Base-by-base conservation (phyloP, 1,140 invertebrate genomes). In the Epicauta chinensis region DNA sequence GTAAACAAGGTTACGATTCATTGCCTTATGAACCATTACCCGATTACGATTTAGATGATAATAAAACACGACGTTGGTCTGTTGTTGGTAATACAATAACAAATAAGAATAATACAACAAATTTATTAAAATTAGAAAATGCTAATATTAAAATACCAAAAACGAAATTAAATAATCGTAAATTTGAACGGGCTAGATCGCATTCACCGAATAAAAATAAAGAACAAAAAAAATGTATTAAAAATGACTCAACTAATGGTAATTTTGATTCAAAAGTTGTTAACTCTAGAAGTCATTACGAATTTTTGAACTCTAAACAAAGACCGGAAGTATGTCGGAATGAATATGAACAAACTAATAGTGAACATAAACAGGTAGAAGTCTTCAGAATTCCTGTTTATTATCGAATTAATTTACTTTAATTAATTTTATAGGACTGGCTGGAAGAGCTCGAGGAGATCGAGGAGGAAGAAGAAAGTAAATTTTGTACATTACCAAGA, bases 401-500 rank as follows among this genome's bases (percentile, higher is more conserved):
- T 38, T 32, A 16, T 45, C 2, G 32, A 23, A 23, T 23, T 23
- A 23, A 23, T 23, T 10, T 12, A 36, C 14, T 34, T 34, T 7
- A 34, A 34, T 34, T 3, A 34, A 34, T 3, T 53, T 54, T 48
- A 7, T 17, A 68, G 66, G 59, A 67, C 45, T 65, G 60, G 52
- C 53, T 69, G 16, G 67, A 67, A 46, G 67, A 69, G 47, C 42
- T 67, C 12, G 64, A 66, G 46, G 66, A 68, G 51, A 61, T 65
- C 11, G 66, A 66, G 32, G 69, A 69, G 31, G 65, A 68, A 46
- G 70, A 73, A 51, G 65, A 70, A 53, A 73, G 69, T 55, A 73
- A 74, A 60, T 75, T 75, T 56, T 75, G 73, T 56, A 75, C 73
- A 11, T 53, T 73, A 36, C 72, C 69, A 13, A 57, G 70, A 52